Conservation (phyloP, 2,888 invertebrate species). For the Acronicta aceris region DNA sequence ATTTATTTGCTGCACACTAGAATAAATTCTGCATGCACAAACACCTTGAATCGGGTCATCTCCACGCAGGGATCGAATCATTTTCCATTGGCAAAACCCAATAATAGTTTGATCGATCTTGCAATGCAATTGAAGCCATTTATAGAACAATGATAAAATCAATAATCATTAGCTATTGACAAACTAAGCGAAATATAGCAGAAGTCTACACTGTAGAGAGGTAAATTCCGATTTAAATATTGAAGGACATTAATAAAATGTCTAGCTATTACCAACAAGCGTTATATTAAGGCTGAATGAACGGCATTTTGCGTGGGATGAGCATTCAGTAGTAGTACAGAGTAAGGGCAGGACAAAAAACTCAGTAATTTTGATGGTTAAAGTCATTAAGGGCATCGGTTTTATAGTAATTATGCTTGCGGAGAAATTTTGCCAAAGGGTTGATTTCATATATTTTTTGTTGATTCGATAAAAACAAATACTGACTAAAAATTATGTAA, state of each 20-base stretch:
- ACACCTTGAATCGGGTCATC: too few species aligned
- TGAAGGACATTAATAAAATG: slow-evolving; percentile 16
- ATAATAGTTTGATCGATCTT: too few species aligned
- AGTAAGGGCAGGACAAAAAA: slow-evolving; percentile 24
- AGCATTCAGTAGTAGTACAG: slow-evolving; percentile 4
- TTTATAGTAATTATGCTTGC: neutral
- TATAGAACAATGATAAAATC: too few species aligned
- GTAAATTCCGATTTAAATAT: slow-evolving; percentile 2
- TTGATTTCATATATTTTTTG: neutral
- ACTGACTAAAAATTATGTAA: neutral
- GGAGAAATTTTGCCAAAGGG: neutral
- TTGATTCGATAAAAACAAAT: too few species aligned
- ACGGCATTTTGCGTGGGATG: slow-evolving; percentile 30
- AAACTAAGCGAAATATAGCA: neutral
- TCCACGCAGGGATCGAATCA: too few species aligned
- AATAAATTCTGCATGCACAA: too few species aligned
- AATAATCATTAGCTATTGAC: neutral
- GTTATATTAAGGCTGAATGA: slow-evolving; percentile 21
- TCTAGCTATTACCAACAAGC: neutral
- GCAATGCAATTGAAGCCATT: too few species aligned
- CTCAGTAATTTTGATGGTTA: slow-evolving; percentile 43
- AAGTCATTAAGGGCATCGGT: slow-evolving; percentile 34
- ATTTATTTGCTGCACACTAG: too few species aligned
- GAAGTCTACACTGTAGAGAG: neutral
- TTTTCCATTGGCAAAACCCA: too few species aligned